Conservation (phyloP, 1,140 invertebrate genomes). For the Scaptodrosophila lebanonensis region DNA sequence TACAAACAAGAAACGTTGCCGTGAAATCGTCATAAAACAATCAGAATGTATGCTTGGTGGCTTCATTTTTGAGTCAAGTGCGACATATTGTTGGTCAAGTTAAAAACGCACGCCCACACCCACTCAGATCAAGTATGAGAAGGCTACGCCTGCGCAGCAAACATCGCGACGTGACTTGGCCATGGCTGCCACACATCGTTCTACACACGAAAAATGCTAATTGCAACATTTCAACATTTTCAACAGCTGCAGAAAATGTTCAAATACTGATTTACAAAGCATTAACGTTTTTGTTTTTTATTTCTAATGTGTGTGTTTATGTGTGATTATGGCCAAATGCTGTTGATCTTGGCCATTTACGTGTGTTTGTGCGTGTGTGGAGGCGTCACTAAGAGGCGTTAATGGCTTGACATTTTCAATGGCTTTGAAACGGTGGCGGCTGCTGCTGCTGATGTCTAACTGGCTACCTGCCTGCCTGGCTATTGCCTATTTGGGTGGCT, state of each 20-base stretch:
- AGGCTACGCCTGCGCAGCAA: too few species aligned
- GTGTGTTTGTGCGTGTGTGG: conserved; percentile 57
- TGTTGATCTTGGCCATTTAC: conserved; percentile 4
- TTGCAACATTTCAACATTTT: conserved; percentile 46
- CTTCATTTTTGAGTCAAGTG: too few species aligned
- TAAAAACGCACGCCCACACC: too few species aligned
- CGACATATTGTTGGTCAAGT: too few species aligned
- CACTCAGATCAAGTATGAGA: too few species aligned
- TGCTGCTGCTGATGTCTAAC: conserved; percentile 12
- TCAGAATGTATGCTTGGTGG: too few species aligned
- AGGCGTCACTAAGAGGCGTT: conserved; percentile 73
- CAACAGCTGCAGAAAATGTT: conserved; percentile 13
- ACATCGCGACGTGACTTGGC: neutral
- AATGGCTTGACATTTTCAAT: conserved; percentile 71
- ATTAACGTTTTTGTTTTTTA: conserved; percentile 19
- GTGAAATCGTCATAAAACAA: too few species aligned
- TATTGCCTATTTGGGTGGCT: conserved; percentile 50
- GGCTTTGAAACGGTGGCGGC: conserved; percentile 28
- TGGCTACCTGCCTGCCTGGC: conserved; percentile 14
- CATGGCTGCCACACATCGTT: conserved; percentile 11
- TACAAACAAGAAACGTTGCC: too few species aligned
- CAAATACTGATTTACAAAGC: conserved; percentile 45
- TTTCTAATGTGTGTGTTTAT: conserved; percentile 33
- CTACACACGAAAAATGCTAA: conserved; percentile 54
- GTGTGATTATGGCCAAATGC: conserved; percentile 45